A percentile compares a stretch with the other conserved stretches of the same genome.
Evolutionary conservation across 2,797 vertebrate species (phyloP).

Genomic region (Sebastes kiyomatsui): DNA sequence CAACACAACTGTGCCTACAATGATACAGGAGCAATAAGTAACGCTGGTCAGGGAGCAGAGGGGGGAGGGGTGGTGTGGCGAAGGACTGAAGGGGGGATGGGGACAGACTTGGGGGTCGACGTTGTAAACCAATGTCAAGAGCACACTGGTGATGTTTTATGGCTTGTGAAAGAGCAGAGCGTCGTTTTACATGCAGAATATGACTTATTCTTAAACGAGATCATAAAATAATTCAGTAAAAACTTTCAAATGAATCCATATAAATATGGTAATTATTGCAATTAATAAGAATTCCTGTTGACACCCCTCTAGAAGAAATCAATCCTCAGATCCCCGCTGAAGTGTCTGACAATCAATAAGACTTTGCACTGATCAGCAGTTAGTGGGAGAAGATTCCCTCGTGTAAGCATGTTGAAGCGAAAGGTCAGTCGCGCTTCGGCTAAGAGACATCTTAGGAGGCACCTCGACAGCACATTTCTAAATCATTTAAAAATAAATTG

Average conservation of each 20-base stretch:
- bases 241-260: not conserved
- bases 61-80: not conserved
- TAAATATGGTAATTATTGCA: conserved; percentile 23
- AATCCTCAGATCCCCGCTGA: conserved; percentile 38
- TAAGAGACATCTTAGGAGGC: conserved; percentile 24
- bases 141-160: conserved; percentile 39
- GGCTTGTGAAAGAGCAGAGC: conserved; percentile 13
- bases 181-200: conserved; percentile 12
- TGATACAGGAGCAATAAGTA: conserved; percentile 73
- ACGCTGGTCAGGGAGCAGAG: conserved; percentile 52
- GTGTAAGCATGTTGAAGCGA: conserved; percentile 58
- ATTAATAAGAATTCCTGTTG: conserved; percentile 31
- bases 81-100: not conserved
- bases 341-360: conserved; percentile 60
- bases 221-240: conserved; percentile 2
- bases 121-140: conserved; percentile 67
- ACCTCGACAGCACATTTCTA: conserved; percentile 22
- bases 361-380: conserved; percentile 67
- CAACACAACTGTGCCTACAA: conserved; percentile 76
- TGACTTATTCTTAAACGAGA: not conserved
- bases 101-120: conserved; percentile 9
- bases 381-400: conserved; percentile 47
- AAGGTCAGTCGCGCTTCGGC: conserved; percentile 66
- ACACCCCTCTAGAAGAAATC: conserved; percentile 43
- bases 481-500: conserved; percentile 52